Conservation (phyloP, 2,113 vertebrate species). For the Mionectes macconnelli region DNA sequence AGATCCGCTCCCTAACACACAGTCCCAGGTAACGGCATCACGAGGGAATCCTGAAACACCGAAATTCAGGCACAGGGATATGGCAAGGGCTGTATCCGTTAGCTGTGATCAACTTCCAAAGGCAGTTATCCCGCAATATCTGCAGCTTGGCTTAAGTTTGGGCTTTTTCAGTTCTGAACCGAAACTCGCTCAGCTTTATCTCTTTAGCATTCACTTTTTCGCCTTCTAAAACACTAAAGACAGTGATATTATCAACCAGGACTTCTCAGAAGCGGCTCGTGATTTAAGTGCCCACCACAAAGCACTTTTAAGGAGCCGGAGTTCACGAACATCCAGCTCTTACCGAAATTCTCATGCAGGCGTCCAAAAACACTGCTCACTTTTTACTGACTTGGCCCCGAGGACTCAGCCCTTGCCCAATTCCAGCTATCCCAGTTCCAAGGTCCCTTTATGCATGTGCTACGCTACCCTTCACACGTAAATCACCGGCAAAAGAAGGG, state of each 20-base stretch:
- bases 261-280: neutral
- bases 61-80: neutral
- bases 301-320: neutral
- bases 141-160: neutral
- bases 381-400: conserved; percentile 5
- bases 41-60: neutral
- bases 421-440: neutral
- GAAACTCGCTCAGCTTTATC: neutral
- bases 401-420: neutral
- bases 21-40: neutral
- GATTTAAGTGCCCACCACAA: neutral
- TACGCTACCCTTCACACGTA: neutral
- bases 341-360: neutral
- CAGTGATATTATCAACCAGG: neutral
- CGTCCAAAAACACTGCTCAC: neutral
- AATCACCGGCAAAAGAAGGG: neutral
- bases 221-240: neutral
- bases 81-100: accelerated
- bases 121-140: neutral
- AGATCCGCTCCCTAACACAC: neutral
- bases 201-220: neutral
- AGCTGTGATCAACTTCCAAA: neutral
- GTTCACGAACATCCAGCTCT: neutral
- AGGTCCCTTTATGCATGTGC: neutral
- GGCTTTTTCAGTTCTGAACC: neutral